phyloP scores from a whole-genome alignment of 2,113 vertebrate species.

The Vulpes lagopus region DNA sequence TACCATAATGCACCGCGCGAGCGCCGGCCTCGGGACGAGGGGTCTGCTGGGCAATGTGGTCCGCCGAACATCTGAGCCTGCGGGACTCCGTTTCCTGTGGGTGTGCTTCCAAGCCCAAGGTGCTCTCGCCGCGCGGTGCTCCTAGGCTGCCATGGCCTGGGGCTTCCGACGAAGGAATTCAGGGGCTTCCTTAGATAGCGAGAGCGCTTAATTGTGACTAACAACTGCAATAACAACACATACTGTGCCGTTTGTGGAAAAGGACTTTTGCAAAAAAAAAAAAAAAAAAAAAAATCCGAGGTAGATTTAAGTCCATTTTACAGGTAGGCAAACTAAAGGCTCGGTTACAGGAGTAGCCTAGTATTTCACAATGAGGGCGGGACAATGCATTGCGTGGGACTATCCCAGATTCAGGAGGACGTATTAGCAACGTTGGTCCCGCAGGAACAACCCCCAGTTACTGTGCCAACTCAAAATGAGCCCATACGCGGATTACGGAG shows the following conservation, averaged over 20 bases:
- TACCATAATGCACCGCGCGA: slow-evolving; percentile 53
- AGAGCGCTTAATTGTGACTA: not conserved
- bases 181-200: not conserved
- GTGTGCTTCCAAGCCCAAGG: not conserved
- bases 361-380: not conserved
- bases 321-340: slow-evolving; percentile 22
- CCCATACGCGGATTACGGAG: not conserved
- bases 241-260: slow-evolving; percentile 8
- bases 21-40: not conserved
- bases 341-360: not conserved
- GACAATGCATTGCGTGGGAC: not conserved
- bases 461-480: slow-evolving; percentile 20
- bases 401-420: not conserved
- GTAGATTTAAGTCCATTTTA: slow-evolving; percentile 11
- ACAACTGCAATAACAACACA: not conserved
- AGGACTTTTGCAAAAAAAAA: slow-evolving; percentile 5
- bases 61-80: not conserved
- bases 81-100: not conserved
- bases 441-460: not conserved
- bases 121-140: not conserved
- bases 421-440: not conserved
- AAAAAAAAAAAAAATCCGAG: not conserved
- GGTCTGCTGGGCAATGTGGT: slow-evolving; percentile 68
- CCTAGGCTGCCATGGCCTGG: not conserved
- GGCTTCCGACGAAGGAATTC: not conserved